Evolutionary conservation across 2,113 vertebrate genomes (phyloP).

Genomic region (Saccopteryx bilineata): DNA sequence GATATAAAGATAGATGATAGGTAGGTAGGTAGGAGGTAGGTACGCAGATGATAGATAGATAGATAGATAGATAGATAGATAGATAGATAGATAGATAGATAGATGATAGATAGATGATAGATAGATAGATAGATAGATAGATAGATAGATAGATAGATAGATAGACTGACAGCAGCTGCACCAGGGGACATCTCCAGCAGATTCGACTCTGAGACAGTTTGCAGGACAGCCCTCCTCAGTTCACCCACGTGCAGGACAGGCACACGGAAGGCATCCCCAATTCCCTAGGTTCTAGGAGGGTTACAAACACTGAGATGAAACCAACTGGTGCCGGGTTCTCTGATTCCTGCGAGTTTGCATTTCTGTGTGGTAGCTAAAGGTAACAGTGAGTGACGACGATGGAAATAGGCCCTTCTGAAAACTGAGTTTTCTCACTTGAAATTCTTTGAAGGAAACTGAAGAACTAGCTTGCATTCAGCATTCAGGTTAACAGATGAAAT

Average conservation of each 20-base stretch:
- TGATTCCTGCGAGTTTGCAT: neutral
- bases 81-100: neutral
- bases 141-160: neutral
- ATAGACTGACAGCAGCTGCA: neutral
- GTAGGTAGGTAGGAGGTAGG: neutral
- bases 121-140: neutral
- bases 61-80: neutral
- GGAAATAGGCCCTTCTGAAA: neutral
- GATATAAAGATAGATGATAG: neutral
- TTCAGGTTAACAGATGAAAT: neutral
- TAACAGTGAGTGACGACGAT: neutral
- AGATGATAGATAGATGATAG: neutral
- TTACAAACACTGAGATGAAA: neutral
- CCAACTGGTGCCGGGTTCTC: neutral
- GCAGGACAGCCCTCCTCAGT: neutral
- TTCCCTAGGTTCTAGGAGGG: neutral
- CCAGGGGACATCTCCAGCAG: neutral
- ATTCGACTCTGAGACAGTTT: neutral
- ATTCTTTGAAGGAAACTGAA: neutral
- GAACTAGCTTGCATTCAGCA: neutral
- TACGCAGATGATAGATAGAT: neutral
- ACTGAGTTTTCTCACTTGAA: neutral
- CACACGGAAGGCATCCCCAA: neutral
- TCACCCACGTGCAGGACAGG: neutral
- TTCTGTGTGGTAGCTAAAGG: neutral